A percentile compares a stretch with the other conserved stretches of the same genome.
Evolutionary conservation across 2,797 vertebrate genomes (phyloP).

Genomic region (Chloroceryle inda): DNA sequence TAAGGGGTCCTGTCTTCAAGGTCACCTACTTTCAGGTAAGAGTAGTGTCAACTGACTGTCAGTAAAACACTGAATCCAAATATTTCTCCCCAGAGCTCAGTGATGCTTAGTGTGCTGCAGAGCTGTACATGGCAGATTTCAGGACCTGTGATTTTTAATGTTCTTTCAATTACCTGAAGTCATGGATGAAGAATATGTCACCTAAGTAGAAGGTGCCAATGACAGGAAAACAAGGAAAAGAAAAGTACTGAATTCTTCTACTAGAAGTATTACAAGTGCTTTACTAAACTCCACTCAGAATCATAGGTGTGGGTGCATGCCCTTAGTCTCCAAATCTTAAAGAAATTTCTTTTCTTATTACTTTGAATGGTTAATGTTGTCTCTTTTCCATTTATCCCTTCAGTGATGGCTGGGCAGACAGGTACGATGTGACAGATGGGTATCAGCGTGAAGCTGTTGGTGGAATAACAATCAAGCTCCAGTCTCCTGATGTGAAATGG

Average conservation of each 20-base stretch:
- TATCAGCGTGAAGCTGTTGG: slow-evolving; percentile 93
- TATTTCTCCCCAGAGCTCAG: not conserved
- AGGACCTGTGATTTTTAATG: not conserved
- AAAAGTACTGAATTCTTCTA: not conserved
- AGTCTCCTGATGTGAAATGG: slow-evolving; percentile 98
- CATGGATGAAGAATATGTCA: not conserved
- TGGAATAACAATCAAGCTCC: slow-evolving; percentile 98
- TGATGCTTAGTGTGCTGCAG: not conserved
- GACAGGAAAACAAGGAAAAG: not conserved
- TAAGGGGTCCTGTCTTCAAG: not conserved
- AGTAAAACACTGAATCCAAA: not conserved
- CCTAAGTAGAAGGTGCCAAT: not conserved
- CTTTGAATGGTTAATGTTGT: not conserved
- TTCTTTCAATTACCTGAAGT: not conserved
- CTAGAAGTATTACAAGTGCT: not conserved
- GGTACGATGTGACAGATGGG: slow-evolving; percentile 96
- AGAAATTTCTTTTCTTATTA: not conserved
- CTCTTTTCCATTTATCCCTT: slow-evolving; percentile 44
- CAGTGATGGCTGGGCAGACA: slow-evolving; percentile 98
- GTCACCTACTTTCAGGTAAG: not conserved
- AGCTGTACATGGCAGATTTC: not conserved
- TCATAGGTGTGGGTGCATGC: not conserved
- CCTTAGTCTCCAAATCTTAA: not conserved
- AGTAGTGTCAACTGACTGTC: not conserved
- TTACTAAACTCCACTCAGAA: not conserved